Evolutionary conservation across 2,888 invertebrate genomes (phyloP).

Genomic region (Bombyx huttoni): DNA sequence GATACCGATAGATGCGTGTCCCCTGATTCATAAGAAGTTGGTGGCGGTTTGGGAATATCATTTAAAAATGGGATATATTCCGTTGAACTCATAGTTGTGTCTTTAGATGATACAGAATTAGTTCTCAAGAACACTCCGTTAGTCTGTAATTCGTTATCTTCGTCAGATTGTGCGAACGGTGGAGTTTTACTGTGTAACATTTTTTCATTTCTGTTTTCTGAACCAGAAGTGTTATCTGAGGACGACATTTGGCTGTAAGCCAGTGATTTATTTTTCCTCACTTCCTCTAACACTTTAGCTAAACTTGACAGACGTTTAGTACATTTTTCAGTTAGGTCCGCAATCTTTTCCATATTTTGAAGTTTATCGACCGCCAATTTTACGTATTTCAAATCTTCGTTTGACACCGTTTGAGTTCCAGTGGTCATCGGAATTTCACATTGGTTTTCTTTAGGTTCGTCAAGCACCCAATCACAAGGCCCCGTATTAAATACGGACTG

Average conservation of each 20-base stretch:
- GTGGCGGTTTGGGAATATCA: slow-evolving; percentile 42
- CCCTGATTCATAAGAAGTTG: slow-evolving; percentile 14
- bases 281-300: slow-evolving; percentile 60
- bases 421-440: slow-evolving; percentile 24
- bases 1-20: slow-evolving; percentile 3
- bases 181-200: slow-evolving; percentile 7
- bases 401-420: slow-evolving; percentile 49
- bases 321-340: slow-evolving; percentile 60
- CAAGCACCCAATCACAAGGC: neutral
- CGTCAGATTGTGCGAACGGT: slow-evolving; percentile 5
- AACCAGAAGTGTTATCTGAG: slow-evolving; percentile 44
- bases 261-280: slow-evolving; percentile 55
- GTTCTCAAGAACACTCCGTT: neutral
- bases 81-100: slow-evolving; percentile 8
- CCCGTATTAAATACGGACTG: neutral
- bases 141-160: neutral
- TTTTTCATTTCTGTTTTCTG: slow-evolving; percentile 14
- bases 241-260: slow-evolving; percentile 51
- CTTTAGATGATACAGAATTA: neutral
- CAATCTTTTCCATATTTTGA: slow-evolving; percentile 64
- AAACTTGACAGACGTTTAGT: slow-evolving; percentile 58
- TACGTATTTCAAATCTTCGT: slow-evolving; percentile 41
- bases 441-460: neutral
- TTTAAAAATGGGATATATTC: slow-evolving; percentile 32
- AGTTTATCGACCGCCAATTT: slow-evolving; percentile 55